These are phyloP conservation scores for Petaurus breviceps DNA, from an alignment of 2,113 vertebrate genomes.

Conservation along the genomic window DNA sequence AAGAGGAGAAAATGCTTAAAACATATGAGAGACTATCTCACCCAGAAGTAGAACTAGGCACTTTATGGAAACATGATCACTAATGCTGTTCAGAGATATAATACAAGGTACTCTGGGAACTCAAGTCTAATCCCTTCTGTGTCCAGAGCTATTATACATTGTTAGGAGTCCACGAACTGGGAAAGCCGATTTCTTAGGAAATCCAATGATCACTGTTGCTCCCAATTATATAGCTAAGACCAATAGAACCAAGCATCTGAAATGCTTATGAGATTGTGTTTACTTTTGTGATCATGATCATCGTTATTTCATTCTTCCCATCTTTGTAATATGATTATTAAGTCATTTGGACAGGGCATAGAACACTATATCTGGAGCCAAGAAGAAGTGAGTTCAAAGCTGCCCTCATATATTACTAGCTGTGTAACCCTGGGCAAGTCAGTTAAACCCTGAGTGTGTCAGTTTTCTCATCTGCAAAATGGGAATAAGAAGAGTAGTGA, in stretches of 20 bases:
- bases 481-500: neutral
- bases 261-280: neutral
- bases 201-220: neutral
- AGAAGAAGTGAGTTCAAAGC: neutral
- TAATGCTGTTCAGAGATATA: neutral
- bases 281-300: neutral
- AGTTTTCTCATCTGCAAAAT: neutral
- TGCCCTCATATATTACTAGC: neutral
- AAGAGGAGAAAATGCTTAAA: slow-evolving; percentile 19
- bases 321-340: neutral
- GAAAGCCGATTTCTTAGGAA: neutral
- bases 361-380: neutral
- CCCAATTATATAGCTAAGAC: neutral
- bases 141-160: neutral
- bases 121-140: neutral
- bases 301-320: neutral
- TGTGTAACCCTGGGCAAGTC: neutral
- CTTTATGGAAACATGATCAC: neutral
- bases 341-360: neutral
- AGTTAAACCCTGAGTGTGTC: too few species aligned
- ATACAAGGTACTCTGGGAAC: slow-evolving; percentile 4
- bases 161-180: neutral
- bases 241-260: neutral
- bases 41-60: slow-evolving; percentile 14
- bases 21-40: neutral